Evolutionary conservation across 2,888 invertebrate species (phyloP), one percentile per base, ranked within the genome.

Genomic region (Erebia epiphron): DNA sequence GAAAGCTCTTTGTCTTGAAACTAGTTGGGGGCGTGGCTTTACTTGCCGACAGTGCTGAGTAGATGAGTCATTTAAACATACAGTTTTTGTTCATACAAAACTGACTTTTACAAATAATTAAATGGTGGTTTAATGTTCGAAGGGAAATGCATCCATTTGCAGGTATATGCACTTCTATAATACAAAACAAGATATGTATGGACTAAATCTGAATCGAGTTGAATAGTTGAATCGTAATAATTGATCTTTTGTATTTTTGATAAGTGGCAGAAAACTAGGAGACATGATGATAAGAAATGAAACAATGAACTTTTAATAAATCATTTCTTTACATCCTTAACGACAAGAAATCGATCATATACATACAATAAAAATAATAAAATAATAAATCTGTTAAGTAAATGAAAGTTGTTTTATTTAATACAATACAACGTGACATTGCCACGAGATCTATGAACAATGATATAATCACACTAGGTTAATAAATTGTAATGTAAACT

Each of bases 321-420:
- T 82, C 82, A 82, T 82, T 83, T 82, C 67, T 86, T 85, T 84
- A 88, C 86, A 86, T 85, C 78, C 84, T 84, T 85, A 87, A 70
- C 70, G 82, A 87, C 79, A 77, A 78, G 73, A 87, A 84, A 79
- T 78, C 82, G 83, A 86, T 82, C 86, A 89, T 89, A 84, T 88
- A 90, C 77, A 90, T 74, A 90, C 87, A 90, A 88, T 85, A 88
- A 86, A 89, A 86, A 80, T 76, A 82, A 79, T 84, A 85, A 86
- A 90, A 88, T 87, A 86, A 79, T 85, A 82, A 87, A 83, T 87
- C 83, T 83, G 81, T 78, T 87, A 87, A 84, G 85, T 88, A 86
- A 83, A 85, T 75, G 83, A 85, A 86, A 85, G 81, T 78, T 75
- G 76, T 73, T 74, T 72, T 74, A 77, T 80, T 79, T 77, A 70